These are phyloP conservation scores for Ara ararauna DNA, from an alignment of 2,797 vertebrate genomes.

Conservation along the genomic window DNA sequence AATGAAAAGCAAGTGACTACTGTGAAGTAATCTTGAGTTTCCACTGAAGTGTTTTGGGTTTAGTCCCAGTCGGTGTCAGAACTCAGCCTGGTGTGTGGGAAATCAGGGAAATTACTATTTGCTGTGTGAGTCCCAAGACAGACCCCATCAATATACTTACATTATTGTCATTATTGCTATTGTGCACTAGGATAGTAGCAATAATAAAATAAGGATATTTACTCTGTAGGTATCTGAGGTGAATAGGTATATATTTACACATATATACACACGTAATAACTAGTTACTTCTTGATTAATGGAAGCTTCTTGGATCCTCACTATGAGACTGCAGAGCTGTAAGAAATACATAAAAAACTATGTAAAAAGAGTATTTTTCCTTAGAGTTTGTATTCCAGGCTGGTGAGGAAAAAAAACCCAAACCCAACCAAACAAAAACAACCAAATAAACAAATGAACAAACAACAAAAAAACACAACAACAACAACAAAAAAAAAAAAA, in stretches of 20 bases:
- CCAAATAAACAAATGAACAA: neutral
- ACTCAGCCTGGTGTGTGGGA: neutral
- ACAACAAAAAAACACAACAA: too few relatives aligned
- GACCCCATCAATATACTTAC: neutral
- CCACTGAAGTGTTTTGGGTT: neutral
- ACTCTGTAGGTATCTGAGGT: neutral
- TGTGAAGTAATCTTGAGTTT: slow-evolving; percentile 48
- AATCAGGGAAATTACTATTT: neutral
- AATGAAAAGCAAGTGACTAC: slow-evolving; percentile 36
- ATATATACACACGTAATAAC: neutral
- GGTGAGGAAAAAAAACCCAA: too few relatives aligned
- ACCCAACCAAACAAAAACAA: neutral
- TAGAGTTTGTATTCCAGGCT: neutral
- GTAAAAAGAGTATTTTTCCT: neutral
- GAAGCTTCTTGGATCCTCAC: neutral
- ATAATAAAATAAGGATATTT: slow-evolving; percentile 6
- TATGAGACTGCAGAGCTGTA: neutral
- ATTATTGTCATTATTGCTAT: neutral
- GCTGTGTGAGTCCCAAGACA: neutral
- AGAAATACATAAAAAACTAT: neutral
- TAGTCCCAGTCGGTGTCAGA: neutral
- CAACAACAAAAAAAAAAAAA: neutral
- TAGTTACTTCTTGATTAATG: neutral
- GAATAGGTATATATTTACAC: neutral
- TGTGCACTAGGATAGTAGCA: neutral